Percentiles rank a stretch among this genome's conserved stretches.
phyloP scores from a whole-genome alignment of 2,797 vertebrate species.

The Phylloscopus collybita region DNA sequence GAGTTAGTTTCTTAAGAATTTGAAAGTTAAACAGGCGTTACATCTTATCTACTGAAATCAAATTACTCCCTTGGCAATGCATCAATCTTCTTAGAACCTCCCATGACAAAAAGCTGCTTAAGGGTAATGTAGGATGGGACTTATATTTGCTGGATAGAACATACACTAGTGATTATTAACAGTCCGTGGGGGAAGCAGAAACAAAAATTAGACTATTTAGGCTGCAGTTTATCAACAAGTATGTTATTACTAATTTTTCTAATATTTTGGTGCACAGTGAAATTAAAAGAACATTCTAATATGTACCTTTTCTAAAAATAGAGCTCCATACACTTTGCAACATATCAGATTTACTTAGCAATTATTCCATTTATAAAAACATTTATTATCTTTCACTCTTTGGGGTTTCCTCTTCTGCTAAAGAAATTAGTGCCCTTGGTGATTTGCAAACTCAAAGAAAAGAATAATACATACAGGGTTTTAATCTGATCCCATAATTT shows the following conservation, averaged over 20 bases:
- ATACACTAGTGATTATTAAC: neutral
- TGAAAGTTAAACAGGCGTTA: neutral
- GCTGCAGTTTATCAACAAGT: neutral
- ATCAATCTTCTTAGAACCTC: neutral
- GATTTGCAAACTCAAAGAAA: neutral
- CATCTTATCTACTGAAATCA: neutral
- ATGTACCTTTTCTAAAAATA: neutral
- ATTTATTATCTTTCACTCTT: neutral
- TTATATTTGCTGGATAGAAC: neutral
- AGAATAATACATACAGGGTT: neutral
- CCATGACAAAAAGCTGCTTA: neutral
- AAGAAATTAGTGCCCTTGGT: neutral
- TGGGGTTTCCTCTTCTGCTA: neutral
- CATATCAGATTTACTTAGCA: neutral
- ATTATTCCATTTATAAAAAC: neutral
- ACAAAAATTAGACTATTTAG: neutral
- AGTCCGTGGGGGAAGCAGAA: neutral
- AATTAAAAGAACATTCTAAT: neutral
- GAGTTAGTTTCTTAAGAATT: neutral
- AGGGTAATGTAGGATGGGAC: neutral
- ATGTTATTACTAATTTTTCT: neutral
- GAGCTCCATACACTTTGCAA: neutral
- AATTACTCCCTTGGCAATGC: neutral
- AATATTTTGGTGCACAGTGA: neutral
- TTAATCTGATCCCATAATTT: neutral